Conservation (phyloP, 2,797 vertebrate genomes). For the Sarcophilus harrisii region DNA sequence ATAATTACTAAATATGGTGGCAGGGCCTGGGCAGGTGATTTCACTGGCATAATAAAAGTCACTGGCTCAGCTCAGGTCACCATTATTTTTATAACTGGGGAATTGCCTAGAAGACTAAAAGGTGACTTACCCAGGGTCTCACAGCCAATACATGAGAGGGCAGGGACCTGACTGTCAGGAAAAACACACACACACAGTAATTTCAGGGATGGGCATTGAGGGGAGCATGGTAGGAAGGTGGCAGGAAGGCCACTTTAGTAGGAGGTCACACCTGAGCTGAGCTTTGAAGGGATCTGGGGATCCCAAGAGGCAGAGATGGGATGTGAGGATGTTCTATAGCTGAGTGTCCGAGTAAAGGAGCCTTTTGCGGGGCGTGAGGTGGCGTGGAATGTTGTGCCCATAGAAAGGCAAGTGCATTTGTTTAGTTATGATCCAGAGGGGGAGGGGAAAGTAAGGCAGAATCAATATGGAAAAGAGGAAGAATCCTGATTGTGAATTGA, state of each 20-base stretch:
- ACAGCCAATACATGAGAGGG: neutral
- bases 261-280: neutral
- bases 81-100: neutral
- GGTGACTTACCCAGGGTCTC: neutral
- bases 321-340: neutral
- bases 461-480: neutral
- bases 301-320: neutral
- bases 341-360: too few species aligned
- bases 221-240: neutral
- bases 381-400: neutral
- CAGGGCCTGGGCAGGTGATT: neutral
- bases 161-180: neutral
- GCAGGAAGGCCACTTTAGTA: neutral
- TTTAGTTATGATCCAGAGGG: neutral
- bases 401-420: neutral
- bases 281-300: neutral
- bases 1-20: neutral
- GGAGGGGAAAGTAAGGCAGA: neutral
- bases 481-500: neutral
- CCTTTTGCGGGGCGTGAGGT: too few species aligned
- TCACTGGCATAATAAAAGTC: neutral
- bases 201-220: neutral
- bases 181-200: neutral
- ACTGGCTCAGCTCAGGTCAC: neutral
- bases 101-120: neutral